A percentile compares a stretch with the other conserved stretches of the same genome.
phyloP scores from a whole-genome alignment of 2,113 vertebrate genomes.

The Lophochroa leadbeateri region DNA sequence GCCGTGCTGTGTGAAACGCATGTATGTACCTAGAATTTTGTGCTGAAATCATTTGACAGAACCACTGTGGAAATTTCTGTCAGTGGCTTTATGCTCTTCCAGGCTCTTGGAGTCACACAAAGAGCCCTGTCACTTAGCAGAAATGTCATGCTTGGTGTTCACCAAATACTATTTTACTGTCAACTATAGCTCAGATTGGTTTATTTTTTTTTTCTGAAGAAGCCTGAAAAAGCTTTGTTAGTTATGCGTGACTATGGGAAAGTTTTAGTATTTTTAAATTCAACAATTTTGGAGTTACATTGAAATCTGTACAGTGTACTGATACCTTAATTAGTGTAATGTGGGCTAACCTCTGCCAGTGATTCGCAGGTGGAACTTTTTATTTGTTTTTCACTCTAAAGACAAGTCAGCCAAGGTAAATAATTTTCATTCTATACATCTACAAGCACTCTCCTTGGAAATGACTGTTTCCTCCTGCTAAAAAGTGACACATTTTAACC shows the following conservation, averaged over 20 bases:
- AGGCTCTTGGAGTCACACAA: not conserved
- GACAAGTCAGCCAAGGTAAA: not conserved
- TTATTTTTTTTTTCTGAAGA: constrained; percentile 11
- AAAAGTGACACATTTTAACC: not conserved
- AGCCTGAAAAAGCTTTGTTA: not conserved
- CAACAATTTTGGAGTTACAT: not conserved
- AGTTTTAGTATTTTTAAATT: not conserved
- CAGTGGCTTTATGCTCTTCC: not conserved
- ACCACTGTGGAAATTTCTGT: not conserved
- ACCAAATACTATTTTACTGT: not conserved
- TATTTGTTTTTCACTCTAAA: not conserved
- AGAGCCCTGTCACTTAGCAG: not conserved
- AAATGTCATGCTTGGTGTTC: not conserved
- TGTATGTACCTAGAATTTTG: not conserved
- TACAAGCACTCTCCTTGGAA: not conserved
- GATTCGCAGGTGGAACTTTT: not conserved
- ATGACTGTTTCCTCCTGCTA: not conserved
- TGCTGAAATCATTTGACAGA: not conserved
- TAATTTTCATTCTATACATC: not conserved
- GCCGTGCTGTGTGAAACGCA: not conserved
- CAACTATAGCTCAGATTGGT: not conserved
- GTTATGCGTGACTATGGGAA: not conserved
- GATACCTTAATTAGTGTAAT: not conserved
- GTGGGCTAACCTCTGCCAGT: not conserved
- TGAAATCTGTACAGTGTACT: not conserved